phyloP scores from a whole-genome alignment of 2,888 invertebrate species.

The Nomada hirtipes region DNA sequence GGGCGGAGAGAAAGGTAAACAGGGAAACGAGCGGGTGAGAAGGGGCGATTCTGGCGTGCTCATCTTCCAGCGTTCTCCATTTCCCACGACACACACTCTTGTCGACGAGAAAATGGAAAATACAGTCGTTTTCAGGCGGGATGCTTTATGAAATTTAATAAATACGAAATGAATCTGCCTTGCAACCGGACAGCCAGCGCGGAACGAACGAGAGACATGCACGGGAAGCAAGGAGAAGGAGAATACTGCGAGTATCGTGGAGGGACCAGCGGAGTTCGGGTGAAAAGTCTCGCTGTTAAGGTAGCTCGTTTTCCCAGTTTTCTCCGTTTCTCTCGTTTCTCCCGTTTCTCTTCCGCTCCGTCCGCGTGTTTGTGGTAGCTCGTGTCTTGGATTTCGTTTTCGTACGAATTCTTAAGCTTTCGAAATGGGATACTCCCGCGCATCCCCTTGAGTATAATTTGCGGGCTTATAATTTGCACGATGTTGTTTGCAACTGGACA shows the following conservation, averaged over 20 bases:
- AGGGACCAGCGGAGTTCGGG: constrained; percentile 27
- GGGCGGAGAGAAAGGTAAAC: constrained; percentile 4
- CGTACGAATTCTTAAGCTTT: constrained; percentile 4
- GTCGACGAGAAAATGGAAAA: constrained; percentile 81
- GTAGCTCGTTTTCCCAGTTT: constrained; percentile 56
- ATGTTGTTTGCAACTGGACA: no score
- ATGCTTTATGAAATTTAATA: constrained; percentile 82
- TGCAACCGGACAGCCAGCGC: constrained; percentile 24
- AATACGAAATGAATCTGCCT: constrained; percentile 81
- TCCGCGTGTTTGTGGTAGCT: not conserved
- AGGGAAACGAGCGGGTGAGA: not conserved
- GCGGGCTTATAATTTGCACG: not conserved
- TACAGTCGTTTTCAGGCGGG: constrained; percentile 76
- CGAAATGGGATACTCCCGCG: not conserved
- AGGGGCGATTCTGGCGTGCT: constrained; percentile 55
- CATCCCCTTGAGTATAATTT: constrained; percentile 1
- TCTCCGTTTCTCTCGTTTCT: not conserved
- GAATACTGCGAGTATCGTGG: constrained; percentile 19
- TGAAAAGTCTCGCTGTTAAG: constrained; percentile 47
- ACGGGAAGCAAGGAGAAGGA: not conserved
- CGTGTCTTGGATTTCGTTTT: not conserved
- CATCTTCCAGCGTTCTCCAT: constrained; percentile 75
- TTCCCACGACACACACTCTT: constrained; percentile 66
- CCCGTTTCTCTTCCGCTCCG: not conserved
- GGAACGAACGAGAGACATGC: constrained; percentile 1